Evolutionary conservation across 2,113 vertebrate species (phyloP).

Genomic region (Pangasianodon hypophthalmus): DNA sequence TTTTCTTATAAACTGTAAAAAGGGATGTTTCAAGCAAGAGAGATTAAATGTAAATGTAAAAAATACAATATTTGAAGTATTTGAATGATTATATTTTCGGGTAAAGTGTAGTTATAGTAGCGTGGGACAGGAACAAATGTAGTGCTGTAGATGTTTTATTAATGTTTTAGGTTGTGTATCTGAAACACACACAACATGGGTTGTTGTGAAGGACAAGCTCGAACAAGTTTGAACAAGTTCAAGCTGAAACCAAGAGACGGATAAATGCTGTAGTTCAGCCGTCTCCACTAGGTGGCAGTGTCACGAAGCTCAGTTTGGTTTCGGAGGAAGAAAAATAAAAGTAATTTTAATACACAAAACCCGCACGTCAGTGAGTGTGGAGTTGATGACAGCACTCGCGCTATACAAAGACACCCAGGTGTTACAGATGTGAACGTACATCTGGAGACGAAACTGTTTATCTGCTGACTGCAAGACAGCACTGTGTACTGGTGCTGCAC

Average conservation of each 20-base stretch:
- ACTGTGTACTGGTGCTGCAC: neutral
- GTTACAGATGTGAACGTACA: slow-evolving; percentile 34
- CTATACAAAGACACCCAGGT: slow-evolving; percentile 5
- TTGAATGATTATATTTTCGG: neutral
- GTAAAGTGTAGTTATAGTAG: neutral
- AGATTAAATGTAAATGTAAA: too few relatives aligned
- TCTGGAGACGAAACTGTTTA: slow-evolving; percentile 38
- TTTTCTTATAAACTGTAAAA: neutral
- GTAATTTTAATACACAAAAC: neutral
- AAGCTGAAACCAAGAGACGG: neutral
- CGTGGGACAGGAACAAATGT: too few relatives aligned
- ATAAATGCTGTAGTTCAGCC: neutral
- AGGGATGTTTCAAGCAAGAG: too few relatives aligned
- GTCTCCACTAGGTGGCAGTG: slow-evolving; percentile 44
- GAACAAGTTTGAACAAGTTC: neutral
- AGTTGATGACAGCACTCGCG: neutral
- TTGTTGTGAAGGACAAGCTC: neutral
- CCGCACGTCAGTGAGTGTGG: neutral
- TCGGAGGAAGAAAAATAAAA: neutral
- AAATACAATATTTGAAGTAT: neutral
- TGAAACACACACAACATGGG: neutral
- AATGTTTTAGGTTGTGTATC: neutral
- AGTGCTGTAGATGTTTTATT: neutral
- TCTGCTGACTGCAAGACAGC: slow-evolving; percentile 20
- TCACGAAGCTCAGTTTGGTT: slow-evolving; percentile 21